A percentile compares a stretch with the other conserved stretches of the same genome.
phyloP scores from a whole-genome alignment of 2,797 vertebrate genomes.

The Anguilla megastoma region DNA sequence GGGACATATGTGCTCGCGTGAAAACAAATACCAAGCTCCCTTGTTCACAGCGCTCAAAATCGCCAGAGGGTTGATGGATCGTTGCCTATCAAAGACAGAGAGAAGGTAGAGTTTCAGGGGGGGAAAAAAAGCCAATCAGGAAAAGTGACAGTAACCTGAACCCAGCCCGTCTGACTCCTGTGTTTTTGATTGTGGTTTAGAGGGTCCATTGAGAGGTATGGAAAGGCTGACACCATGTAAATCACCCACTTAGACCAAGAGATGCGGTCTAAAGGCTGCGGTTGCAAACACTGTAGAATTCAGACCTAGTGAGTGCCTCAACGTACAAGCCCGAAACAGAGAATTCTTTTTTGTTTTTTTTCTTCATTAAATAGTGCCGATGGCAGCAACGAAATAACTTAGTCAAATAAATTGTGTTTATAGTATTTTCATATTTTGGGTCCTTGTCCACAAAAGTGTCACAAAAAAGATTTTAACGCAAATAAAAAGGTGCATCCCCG shows the following conservation, averaged over 20 bases:
- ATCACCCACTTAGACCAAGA: slow-evolving; percentile 51
- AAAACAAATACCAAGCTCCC: slow-evolving; percentile 45
- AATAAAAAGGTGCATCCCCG: neutral
- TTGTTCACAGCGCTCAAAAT: slow-evolving; percentile 50
- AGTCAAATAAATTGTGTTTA: neutral
- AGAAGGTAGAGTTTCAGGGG: slow-evolving; percentile 52
- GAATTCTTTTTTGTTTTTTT: neutral
- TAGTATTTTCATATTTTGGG: neutral
- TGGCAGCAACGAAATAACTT: neutral
- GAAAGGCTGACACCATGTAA: slow-evolving; percentile 52
- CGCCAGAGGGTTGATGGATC: slow-evolving; percentile 52
- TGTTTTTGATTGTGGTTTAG: slow-evolving; percentile 48
- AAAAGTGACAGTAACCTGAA: slow-evolving; percentile 64
- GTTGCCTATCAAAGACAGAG: slow-evolving; percentile 48
- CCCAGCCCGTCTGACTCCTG: slow-evolving; percentile 50
- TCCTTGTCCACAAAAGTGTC: neutral
- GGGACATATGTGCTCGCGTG: slow-evolving; percentile 35
- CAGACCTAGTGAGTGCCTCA: slow-evolving; percentile 44
- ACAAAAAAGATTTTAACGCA: neutral
- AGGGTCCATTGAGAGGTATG: slow-evolving; percentile 41
- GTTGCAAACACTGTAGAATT: slow-evolving; percentile 50
- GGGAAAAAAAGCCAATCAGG: slow-evolving; percentile 51
- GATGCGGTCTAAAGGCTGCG: slow-evolving; percentile 40
- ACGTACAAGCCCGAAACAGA: slow-evolving; percentile 48
- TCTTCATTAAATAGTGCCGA: neutral